Conservation (phyloP, 2,797 vertebrate genomes). For the Acomys russatus region DNA sequence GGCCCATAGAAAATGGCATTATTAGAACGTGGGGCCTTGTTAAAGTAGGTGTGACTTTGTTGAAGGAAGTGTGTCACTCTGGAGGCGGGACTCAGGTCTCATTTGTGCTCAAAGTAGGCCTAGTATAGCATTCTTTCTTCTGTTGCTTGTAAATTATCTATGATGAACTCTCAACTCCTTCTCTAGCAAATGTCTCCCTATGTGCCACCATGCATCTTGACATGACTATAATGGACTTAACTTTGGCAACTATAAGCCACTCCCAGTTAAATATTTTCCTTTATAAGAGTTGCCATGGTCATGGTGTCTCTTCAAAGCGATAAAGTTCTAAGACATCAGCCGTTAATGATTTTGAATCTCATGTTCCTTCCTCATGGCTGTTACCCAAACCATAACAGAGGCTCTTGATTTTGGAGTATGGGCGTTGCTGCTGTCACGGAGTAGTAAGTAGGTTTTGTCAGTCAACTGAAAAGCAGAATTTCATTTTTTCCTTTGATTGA, state of each 20-base stretch:
- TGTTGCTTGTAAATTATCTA: neutral
- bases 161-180: neutral
- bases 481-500: slow-evolving; percentile 17
- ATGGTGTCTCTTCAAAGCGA: neutral
- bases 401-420: slow-evolving; percentile 43
- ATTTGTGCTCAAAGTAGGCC: neutral
- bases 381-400: neutral
- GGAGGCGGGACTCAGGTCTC: neutral
- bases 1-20: neutral
- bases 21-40: neutral
- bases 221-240: neutral
- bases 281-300: neutral
- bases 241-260: neutral
- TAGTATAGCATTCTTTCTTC: neutral
- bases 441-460: slow-evolving; percentile 48
- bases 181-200: neutral
- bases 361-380: neutral
- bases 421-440: neutral
- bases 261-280: neutral
- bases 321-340: neutral
- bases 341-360: slow-evolving; percentile 17
- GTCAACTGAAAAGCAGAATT: slow-evolving; percentile 30
- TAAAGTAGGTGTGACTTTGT: neutral
- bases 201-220: neutral
- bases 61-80: neutral